These are phyloP conservation scores for Mastomys natalensis DNA, from an alignment of 2,113 vertebrate genomes.

Conservation along the genomic window DNA sequence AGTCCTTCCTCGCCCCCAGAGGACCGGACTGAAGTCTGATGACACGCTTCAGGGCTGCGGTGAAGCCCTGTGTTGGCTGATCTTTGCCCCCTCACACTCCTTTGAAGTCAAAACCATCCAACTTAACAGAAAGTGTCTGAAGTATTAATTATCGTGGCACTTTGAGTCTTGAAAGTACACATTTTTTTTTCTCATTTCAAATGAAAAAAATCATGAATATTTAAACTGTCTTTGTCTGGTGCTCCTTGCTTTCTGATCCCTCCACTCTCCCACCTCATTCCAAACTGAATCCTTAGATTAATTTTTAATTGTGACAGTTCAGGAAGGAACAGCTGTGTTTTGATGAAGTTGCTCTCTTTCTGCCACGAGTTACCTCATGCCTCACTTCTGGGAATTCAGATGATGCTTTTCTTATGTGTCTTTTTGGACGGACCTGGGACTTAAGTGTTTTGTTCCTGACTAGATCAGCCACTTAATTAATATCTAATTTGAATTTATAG, in stretches of 20 bases:
- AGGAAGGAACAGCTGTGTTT: not conserved
- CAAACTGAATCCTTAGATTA: constrained; percentile 58
- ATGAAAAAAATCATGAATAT: constrained; percentile 66
- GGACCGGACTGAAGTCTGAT: not conserved
- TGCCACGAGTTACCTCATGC: not conserved
- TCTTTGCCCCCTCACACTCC: too few relatives aligned
- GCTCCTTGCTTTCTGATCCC: not conserved
- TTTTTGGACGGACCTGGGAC: not conserved
- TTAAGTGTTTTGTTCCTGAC: not conserved
- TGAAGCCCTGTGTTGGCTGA: not conserved
- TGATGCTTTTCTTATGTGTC: not conserved
- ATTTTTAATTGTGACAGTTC: constrained; percentile 45
- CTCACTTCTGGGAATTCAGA: not conserved
- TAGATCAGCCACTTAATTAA: constrained; percentile 35
- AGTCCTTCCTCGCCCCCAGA: too few relatives aligned
- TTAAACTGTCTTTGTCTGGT: constrained; percentile 55
- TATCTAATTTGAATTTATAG: constrained; percentile 38
- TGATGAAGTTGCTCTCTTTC: not conserved
- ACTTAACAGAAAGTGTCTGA: not conserved
- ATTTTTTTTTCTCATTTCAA: constrained; percentile 58
- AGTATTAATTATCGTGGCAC: constrained; percentile 6
- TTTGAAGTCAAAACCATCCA: too few relatives aligned
- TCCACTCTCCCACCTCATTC: constrained; percentile 4
- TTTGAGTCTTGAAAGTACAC: constrained; percentile 40
- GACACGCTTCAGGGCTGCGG: not conserved